phyloP scores from a whole-genome alignment of 1,140 invertebrate genomes.

The Wiebesia pumilae region DNA sequence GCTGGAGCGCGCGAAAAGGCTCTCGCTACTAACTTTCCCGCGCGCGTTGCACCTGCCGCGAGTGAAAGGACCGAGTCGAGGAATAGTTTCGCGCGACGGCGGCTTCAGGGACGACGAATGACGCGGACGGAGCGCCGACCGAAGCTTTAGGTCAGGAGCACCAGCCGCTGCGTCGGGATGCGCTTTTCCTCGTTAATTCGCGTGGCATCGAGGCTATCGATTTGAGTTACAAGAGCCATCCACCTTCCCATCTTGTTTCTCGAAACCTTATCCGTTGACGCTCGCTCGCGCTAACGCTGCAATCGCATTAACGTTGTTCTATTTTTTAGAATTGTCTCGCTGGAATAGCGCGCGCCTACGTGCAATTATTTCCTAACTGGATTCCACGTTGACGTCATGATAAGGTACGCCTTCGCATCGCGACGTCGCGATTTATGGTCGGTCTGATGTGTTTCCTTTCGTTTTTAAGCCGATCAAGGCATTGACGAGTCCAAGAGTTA shows the following conservation, averaged over 20 bases:
- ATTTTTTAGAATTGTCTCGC: not conserved
- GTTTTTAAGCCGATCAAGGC: too few species aligned
- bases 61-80: constrained; percentile 58
- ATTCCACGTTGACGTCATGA: not conserved
- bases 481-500: too few species aligned
- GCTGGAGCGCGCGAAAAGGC: constrained; percentile 11
- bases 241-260: not conserved
- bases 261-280: not conserved
- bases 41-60: constrained; percentile 58
- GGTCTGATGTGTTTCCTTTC: too few species aligned
- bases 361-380: not conserved
- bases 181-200: too few species aligned
- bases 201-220: not conserved
- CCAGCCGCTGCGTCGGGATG: not conserved
- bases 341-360: not conserved
- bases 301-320: not conserved
- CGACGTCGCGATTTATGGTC: not conserved
- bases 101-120: not conserved
- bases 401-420: not conserved
- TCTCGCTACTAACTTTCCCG: constrained; percentile 50
- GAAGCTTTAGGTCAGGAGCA: not conserved
- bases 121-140: not conserved
- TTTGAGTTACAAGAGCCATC: not conserved
- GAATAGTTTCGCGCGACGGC: not conserved
- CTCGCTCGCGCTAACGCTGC: not conserved